Evolutionary conservation across 2,113 vertebrate species (phyloP).

Genomic region (Tyrannus savana): DNA sequence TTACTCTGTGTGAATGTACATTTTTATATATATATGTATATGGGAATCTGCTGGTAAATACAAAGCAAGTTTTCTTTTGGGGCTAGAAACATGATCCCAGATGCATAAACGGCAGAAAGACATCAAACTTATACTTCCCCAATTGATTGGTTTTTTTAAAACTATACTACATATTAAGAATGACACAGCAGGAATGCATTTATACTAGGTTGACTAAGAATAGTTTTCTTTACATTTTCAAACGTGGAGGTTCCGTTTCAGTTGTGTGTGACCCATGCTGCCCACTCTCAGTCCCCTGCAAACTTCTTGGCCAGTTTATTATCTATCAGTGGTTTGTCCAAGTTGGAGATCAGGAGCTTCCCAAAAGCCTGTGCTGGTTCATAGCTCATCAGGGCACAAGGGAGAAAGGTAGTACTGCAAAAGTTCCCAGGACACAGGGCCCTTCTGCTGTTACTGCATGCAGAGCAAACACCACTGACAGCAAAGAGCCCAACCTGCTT

Average conservation of each 20-base stretch:
- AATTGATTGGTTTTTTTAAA: not conserved
- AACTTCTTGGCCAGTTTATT: not conserved
- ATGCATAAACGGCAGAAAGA: not conserved
- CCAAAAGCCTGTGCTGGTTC: not conserved
- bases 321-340: not conserved
- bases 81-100: not conserved
- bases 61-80: not conserved
- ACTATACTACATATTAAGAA: not conserved
- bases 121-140: not conserved
- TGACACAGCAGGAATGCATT: not conserved
- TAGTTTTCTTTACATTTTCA: not conserved
- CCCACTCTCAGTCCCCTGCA: not conserved
- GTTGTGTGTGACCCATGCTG: accelerated
- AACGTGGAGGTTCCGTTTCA: not conserved
- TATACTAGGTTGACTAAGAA: not conserved
- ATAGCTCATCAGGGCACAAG: not conserved
- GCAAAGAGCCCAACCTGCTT: not conserved
- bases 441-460: not conserved
- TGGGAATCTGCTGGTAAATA: not conserved
- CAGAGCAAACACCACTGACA: not conserved
- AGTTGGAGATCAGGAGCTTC: not conserved
- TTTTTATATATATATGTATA: too few relatives aligned
- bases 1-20: not conserved
- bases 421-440: not conserved
- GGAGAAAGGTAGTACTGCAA: not conserved